These are phyloP conservation scores for Notocelia uddmanniana DNA, from an alignment of 2,888 invertebrate species.

Conservation along the genomic window DNA sequence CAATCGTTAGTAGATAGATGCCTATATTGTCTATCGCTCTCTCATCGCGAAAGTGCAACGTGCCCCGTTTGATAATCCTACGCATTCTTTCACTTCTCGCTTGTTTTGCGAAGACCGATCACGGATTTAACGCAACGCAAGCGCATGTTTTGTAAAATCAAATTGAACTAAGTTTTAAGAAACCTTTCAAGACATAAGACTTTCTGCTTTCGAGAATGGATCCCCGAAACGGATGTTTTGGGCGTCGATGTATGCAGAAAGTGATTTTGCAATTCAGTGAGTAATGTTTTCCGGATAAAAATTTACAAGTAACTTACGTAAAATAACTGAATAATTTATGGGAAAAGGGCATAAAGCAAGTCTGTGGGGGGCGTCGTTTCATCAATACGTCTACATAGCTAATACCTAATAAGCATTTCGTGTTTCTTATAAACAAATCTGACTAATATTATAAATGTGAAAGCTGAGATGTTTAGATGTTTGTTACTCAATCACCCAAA, in stretches of 20 bases:
- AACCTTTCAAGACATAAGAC: conserved; percentile 7
- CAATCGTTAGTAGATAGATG: conserved; percentile 12
- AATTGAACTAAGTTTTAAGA: background rate
- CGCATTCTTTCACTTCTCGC: conserved; percentile 39
- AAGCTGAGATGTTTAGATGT: too few relatives aligned
- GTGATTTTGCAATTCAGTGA: conserved; percentile 25
- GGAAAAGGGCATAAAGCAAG: background rate
- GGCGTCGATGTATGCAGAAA: conserved; percentile 19
- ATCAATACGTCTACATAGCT: background rate
- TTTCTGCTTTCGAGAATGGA: background rate
- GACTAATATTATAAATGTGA: too few relatives aligned
- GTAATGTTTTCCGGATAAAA: background rate
- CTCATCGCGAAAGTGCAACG: conserved; percentile 45
- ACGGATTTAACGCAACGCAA: conserved; percentile 17
- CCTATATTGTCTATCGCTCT: conserved; percentile 26
- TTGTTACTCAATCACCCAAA: too few relatives aligned
- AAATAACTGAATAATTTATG: background rate
- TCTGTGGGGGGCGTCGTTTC: background rate
- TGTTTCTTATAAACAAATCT: background rate
- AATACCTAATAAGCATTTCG: background rate
- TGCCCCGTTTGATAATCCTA: conserved; percentile 28
- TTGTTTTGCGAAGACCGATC: conserved; percentile 13
- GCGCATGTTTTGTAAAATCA: background rate
- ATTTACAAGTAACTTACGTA: background rate
- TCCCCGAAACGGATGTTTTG: conserved; percentile 33